A percentile compares a stretch with the other conserved stretches of the same genome.
These are phyloP conservation scores for Cyclura pinguis DNA, from an alignment of 2,797 vertebrate species.

Conservation along the genomic window DNA sequence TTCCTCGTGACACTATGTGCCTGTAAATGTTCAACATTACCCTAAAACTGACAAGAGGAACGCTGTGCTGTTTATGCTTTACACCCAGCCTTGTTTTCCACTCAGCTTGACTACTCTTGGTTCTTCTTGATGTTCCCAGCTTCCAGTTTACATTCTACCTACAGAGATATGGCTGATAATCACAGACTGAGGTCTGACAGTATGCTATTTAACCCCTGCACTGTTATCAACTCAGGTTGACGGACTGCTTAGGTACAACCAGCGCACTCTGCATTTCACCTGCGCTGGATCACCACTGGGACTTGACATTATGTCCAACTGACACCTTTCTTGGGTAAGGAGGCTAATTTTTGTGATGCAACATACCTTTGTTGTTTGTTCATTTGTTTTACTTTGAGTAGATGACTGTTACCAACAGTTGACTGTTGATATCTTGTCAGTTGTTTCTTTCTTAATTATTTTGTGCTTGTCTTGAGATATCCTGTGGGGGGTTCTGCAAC, in stretches of 20 bases:
- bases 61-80: neutral
- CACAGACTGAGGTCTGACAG: neutral
- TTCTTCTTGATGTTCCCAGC: neutral
- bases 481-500: neutral
- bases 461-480: neutral
- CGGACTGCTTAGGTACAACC: neutral
- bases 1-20: neutral
- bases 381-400: neutral
- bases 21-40: neutral
- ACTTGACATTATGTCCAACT: neutral
- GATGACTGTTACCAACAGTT: neutral
- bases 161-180: neutral
- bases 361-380: neutral
- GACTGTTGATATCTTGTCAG: neutral
- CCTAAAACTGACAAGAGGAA: neutral
- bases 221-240: neutral
- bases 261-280: neutral
- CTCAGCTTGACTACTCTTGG: neutral
- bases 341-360: constrained; percentile 7
- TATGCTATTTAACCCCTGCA: neutral
- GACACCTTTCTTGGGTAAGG: constrained; percentile 11
- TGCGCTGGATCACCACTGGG: neutral
- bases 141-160: neutral
- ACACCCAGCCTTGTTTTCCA: neutral
- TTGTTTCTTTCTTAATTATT: neutral